Base-by-base conservation (phyloP, 1,140 invertebrate genomes). In the Aphaenogaster rudis region DNA sequence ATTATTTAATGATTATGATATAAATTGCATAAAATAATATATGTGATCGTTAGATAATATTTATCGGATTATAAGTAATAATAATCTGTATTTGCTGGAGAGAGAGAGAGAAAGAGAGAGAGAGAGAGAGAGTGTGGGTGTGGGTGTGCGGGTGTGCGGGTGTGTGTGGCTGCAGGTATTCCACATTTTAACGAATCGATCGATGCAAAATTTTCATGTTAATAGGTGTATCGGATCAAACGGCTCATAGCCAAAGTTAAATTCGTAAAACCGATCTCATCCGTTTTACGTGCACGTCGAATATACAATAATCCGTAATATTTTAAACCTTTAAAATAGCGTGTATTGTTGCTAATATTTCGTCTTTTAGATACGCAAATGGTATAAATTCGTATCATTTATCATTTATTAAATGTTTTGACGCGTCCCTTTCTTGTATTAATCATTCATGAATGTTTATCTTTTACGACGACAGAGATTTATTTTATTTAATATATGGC, bases 61-160 rank as follows among this genome's bases (percentile, higher is more conserved):
- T 64, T 78, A 78, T 79, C 28, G 6, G 11, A 64, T 79, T 79
- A 50, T 36, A 63, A 3, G n/a, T 61, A 36, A 59, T 77, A 64
- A 36, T 64, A 50, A 74, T 66, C 4, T 11, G 36, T 21, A 11
- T 42, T 45, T 4, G n/a, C 7, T 42, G 8, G 1, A 45, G 54
- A 59, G 11, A 66, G 36, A 42, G 15, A 45, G 42, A 45, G 42
- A 45, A 3, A 45, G 42, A 45, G 39, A 21, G 17, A 67, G 61
- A 63, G 28, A 36, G 13, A 63, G 13, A 39, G 33, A 39, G 33
- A 15, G 15, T 1, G 4, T 64, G 5, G 0, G 2, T 17, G 61
- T 64, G 3, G 3, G 13, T 39, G 17, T 50, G 21, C 21, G 15
- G 0, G 15, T 7, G 33, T 17, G 4, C 39, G 5, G 0, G 2